A percentile compares a stretch with the other conserved stretches of the same genome.
Evolutionary conservation across 1,140 invertebrate genomes (phyloP).

Genomic region (Heliothis virescens): DNA sequence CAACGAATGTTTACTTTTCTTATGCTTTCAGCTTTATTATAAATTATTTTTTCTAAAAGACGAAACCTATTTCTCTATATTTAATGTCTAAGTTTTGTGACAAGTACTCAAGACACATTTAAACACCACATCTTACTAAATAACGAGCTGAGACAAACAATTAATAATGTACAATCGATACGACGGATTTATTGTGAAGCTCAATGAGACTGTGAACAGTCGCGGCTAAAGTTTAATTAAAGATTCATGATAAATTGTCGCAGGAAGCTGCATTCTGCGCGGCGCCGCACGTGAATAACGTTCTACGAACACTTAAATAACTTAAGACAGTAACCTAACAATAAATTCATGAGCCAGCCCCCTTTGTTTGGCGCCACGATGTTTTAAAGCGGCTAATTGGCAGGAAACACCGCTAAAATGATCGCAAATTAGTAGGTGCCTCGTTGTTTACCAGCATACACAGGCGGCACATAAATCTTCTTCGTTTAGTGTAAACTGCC

Average conservation of each 20-base stretch:
- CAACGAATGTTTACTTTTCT: background rate
- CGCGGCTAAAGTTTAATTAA: constrained; percentile 84
- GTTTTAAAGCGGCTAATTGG: constrained; percentile 79
- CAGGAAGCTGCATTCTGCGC: constrained; percentile 82
- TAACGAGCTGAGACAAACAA: constrained; percentile 55
- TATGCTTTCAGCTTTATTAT: too few relatives aligned
- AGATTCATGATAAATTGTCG: constrained; percentile 86
- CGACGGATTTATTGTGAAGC: constrained; percentile 67
- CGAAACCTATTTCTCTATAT: too few relatives aligned
- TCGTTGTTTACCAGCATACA: constrained; percentile 47
- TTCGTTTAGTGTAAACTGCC: constrained; percentile 26
- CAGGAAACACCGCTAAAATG: constrained; percentile 78
- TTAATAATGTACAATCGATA: constrained; percentile 64
- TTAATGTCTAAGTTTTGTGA: too few relatives aligned
- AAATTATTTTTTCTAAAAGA: too few relatives aligned
- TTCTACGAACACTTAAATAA: constrained; percentile 83
- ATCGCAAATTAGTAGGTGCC: constrained; percentile 69
- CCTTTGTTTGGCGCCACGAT: constrained; percentile 74
- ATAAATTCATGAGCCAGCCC: constrained; percentile 81
- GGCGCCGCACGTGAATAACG: constrained; percentile 80
- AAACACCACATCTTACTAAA: constrained; percentile 7
- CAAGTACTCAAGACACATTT: background rate
- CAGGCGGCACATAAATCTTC: constrained; percentile 25
- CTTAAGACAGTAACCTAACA: constrained; percentile 83
- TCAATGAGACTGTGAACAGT: constrained; percentile 74